Base-by-base conservation (phyloP, 2,113 vertebrate genomes). In the Pterophyllum scalare region DNA sequence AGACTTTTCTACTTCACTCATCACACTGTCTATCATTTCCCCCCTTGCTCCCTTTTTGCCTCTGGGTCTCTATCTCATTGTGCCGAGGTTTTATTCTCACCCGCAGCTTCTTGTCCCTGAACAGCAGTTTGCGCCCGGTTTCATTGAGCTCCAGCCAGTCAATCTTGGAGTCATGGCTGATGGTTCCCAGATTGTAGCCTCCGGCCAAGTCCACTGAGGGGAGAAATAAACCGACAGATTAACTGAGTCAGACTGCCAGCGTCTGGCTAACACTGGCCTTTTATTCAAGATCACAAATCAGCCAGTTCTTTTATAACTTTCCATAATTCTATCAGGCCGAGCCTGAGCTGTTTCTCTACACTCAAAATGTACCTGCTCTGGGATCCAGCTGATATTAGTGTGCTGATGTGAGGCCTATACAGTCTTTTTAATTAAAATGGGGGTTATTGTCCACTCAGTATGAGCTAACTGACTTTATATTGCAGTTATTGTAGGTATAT, bases 111-210 rank as follows among this genome's bases (percentile, higher is more conserved):
- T 97, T 98, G 95, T 99, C 98, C 83, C 98, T 97, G 96, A 99
- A 99, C 89, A 99, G 97, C 84, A 99, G 94, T 82, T 98, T 99
- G 88, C 91, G 96, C 13, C 98, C 98, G 0, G 97, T 99, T 80
- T 99, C 98, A 17, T 98, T 99, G 87, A 99, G 95, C 92, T 99
- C 98, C 95, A 99, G 95, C 98, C 98, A 99, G 85, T 99, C 97
- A 5, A 99, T 97, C 89, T 96, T 98, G 84, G 96, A 97, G 93
- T 98, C 96, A 1, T 99, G 98, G 91, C 94, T 96, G 91, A 99
- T 89, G 8, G 95, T 97, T 79, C 97, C 97, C 82, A 96, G 46
- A 54, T 92, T 98, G 94, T 94, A 97, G 79, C 97, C 96, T 64
- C 92, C 95, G 46, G 94, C 86, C 75, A 99, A 92, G 91, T 99